Percentiles rank a stretch among this genome's conserved stretches.
These are phyloP conservation scores for Serilophus lunatus DNA, from an alignment of 2,113 vertebrate species.

Conservation along the genomic window DNA sequence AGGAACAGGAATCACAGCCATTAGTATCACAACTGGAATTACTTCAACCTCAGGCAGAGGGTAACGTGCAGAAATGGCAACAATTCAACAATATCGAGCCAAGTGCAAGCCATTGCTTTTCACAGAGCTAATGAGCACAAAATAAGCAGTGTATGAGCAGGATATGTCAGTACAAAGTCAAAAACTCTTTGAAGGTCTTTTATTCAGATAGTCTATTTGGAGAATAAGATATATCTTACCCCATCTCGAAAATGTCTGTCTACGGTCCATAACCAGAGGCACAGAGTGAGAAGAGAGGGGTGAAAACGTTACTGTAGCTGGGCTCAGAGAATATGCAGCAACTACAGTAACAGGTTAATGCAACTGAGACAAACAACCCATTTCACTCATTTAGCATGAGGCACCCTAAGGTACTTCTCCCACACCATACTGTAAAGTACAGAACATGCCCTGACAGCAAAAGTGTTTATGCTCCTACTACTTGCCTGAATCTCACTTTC, in stretches of 20 bases:
- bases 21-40: slow-evolving; percentile 12
- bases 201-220: not conserved
- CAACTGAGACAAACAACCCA: rapidly evolving
- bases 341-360: not conserved
- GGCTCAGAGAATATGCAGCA: not conserved
- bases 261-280: not conserved
- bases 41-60: slow-evolving; percentile 4
- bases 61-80: not conserved
- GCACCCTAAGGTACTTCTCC: rapidly evolving
- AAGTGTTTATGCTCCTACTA: not conserved
- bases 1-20: slow-evolving; percentile 4
- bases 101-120: not conserved
- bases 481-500: not conserved
- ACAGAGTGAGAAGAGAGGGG: not conserved
- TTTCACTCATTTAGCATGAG: not conserved
- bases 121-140: not conserved
- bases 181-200: not conserved
- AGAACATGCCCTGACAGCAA: not conserved
- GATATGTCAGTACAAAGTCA: not conserved
- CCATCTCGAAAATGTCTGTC: not conserved
- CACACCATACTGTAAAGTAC: not conserved
- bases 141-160: not conserved
- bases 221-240: not conserved
- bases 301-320: not conserved
- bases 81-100: not conserved